phyloP scores from a whole-genome alignment of 2,888 invertebrate species.

The Lypha dubia region DNA sequence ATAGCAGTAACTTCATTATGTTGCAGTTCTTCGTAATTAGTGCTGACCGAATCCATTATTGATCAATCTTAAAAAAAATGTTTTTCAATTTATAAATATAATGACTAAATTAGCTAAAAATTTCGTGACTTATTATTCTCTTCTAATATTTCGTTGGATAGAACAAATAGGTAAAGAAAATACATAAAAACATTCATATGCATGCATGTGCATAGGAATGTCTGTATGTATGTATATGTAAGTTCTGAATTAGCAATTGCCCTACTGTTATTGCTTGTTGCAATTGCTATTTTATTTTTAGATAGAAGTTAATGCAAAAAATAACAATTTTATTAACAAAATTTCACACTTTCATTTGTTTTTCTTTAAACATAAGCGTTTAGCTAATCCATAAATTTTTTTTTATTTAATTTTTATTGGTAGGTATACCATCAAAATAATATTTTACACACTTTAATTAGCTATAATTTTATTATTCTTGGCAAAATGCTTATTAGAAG shows the following conservation, averaged over 20 bases:
- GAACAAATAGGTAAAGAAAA: too few species aligned
- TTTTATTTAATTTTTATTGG: constrained; percentile 7
- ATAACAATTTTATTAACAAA: neutral
- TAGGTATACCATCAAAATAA: neutral
- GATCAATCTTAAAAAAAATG: neutral
- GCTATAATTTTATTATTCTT: constrained; percentile 37
- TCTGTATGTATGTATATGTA: too few species aligned
- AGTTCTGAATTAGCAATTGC: constrained; percentile 21
- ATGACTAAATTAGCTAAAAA: constrained; percentile 40
- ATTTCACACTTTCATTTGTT: neutral
- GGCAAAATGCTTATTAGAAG: neutral
- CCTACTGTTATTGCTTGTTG: constrained; percentile 9
- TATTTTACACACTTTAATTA: constrained; percentile 14
- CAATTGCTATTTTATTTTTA: constrained; percentile 4
- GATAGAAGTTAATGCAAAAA: neutral
- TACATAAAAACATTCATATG: too few species aligned
- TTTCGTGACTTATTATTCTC: constrained; percentile 29
- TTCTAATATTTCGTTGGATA: constrained; percentile 37
- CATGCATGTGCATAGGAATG: too few species aligned
- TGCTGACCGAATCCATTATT: constrained; percentile 79
- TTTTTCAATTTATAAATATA: neutral
- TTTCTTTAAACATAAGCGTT: neutral
- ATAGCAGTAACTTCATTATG: constrained; percentile 81
- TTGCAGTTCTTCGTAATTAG: constrained; percentile 79
- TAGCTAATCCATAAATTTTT: constrained; percentile 1